phyloP scores from a whole-genome alignment of 2,888 invertebrate genomes.

The Cremastinae sp. region DNA sequence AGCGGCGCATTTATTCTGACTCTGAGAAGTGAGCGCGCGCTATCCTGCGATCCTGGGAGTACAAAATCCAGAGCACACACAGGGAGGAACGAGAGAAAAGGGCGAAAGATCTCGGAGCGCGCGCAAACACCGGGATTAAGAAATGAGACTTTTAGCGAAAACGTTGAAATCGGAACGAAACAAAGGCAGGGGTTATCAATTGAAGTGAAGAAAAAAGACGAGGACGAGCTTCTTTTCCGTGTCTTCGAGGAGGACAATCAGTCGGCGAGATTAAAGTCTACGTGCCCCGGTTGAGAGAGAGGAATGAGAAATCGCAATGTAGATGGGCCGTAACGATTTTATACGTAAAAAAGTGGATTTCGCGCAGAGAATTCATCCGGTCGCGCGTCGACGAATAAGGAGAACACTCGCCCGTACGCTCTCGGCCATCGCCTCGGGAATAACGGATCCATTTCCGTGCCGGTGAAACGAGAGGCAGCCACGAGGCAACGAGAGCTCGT shows the following conservation, averaged over 20 bases:
- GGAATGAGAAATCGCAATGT: conserved; percentile 61
- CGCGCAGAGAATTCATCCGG: conserved; percentile 12
- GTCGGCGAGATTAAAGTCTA: conserved; percentile 62
- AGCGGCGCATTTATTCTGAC: conserved; percentile 69
- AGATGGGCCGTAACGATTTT: conserved; percentile 45
- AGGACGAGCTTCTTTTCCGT: conserved; percentile 56
- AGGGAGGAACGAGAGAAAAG: conserved; percentile 5
- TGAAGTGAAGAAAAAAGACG: conserved; percentile 14
- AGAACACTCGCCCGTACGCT: conserved; percentile 30
- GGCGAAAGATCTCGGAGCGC: conserved; percentile 5
- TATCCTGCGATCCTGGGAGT: not conserved
- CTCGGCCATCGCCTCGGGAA: conserved; percentile 39
- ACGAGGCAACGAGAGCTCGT: conserved; percentile 58
- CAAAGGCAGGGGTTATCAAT: conserved; percentile 23
- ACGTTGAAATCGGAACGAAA: conserved; percentile 50
- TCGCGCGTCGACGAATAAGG: conserved; percentile 1
- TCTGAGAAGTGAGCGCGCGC: conserved; percentile 53
- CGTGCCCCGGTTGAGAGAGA: conserved; percentile 14
- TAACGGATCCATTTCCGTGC: conserved; percentile 53
- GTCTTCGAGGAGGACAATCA: conserved; percentile 47
- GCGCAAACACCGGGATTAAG: not conserved
- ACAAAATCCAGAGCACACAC: not conserved
- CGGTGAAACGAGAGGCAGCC: conserved; percentile 49
- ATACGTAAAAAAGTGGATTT: conserved; percentile 20
- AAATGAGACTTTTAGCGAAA: conserved; percentile 40